phyloP scores from a whole-genome alignment of 2,113 vertebrate species.

The Cacatua alba region DNA sequence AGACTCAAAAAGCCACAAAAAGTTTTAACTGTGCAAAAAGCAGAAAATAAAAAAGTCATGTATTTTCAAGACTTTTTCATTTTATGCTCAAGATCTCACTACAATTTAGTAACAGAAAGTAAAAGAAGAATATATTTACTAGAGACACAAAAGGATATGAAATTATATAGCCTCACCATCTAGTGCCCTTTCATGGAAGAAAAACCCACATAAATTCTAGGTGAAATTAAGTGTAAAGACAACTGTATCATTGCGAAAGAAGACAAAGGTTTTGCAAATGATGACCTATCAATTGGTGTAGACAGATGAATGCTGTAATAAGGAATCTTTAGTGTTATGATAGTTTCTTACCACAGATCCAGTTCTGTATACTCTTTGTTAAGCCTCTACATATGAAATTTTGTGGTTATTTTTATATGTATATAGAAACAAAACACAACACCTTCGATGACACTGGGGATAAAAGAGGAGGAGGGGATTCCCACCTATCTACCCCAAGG shows the following conservation, averaged over 20 bases:
- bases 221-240: background rate
- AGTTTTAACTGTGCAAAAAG: background rate
- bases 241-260: background rate
- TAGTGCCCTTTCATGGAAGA: background rate
- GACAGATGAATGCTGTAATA: slow-evolving; percentile 11
- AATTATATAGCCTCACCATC: background rate
- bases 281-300: background rate
- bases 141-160: background rate
- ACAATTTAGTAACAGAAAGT: accelerated
- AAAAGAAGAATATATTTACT: background rate
- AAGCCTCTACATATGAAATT: background rate
- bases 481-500: background rate
- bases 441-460: background rate
- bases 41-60: background rate
- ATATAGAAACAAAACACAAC: background rate
- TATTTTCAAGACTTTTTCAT: background rate
- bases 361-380: background rate
- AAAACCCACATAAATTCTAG: background rate
- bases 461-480: background rate
- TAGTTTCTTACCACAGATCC: background rate
- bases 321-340: background rate
- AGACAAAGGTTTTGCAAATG: accelerated
- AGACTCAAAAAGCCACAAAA: background rate
- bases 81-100: background rate
- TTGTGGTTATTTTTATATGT: background rate